Base-by-base conservation (phyloP, 2,888 invertebrate species). In the Protodeltote pygarga region DNA sequence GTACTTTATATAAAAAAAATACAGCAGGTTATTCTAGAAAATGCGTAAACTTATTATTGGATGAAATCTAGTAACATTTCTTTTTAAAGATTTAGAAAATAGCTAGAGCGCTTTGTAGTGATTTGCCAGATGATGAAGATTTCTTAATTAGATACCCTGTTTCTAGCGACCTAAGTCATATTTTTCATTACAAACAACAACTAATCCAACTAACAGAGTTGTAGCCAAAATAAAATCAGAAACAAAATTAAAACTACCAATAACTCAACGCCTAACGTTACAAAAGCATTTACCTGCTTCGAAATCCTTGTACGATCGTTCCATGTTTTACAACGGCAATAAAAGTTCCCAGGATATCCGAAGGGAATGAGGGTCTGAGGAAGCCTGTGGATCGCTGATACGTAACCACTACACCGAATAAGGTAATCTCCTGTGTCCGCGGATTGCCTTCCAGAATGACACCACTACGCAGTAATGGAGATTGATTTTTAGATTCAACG, bases 301-400 rank as follows among this genome's bases (percentile, higher is more conserved):
- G 16, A 68, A 68, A 68, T 60, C 69, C 55, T 62, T 46, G 41
- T 42, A 21, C 53, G 50, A 47, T 59, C 67, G 61, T 66, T 58
- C 49, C 41, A 62, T 76, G 74, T 80, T 81, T 81, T 80, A 81
- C 79, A 76, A 59, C 70, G 63, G 72, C 68, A 74, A 80, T 81
- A 82, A 82, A 82, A 78, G 68, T 68, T 57, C 67, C 65, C 71
- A 63, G 73, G 70, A 69, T 67, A 72, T 73, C 67, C 70, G 48
- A 68, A 51, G 59, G 61, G 72, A 74, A 72, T 65, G 68, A 70
- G 67, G 65, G 66, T 77, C 65, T 55, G 53, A 55, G 45, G 64
- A 62, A 74, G 75, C 68, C 78, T 75, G 73, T 53, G 70, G 69
- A 70, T 71, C 47, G 55, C 58, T 71, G 75, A 79, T 80, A 79